Percentiles rank a stretch among this genome's conserved stretches.
Evolutionary conservation across 2,888 invertebrate genomes (phyloP).

Genomic region (Morinoia aosen): DNA sequence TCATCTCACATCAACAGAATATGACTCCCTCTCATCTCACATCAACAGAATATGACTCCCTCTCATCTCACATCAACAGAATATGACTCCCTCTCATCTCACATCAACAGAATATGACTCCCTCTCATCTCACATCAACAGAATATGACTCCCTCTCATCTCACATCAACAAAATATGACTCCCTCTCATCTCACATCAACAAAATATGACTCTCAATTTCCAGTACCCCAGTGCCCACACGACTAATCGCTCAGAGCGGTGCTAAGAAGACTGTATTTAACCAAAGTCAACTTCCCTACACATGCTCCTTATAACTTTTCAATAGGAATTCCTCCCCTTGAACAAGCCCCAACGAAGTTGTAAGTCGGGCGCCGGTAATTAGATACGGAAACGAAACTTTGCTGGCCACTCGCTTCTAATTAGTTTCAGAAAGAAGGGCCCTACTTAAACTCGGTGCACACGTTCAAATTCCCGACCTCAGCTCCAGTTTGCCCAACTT

Average conservation of each 20-base stretch:
- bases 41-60: too few relatives aligned
- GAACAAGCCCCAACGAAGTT: conserved; percentile 3
- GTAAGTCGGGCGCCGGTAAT: conserved; percentile 26
- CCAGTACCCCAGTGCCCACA: neutral
- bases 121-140: too few relatives aligned
- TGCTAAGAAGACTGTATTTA: neutral
- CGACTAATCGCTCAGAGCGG: neutral
- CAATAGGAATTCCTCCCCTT: neutral
- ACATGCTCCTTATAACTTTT: neutral
- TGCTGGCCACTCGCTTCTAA: neutral
- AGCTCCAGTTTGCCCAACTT: neutral
- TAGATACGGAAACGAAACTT: conserved; percentile 30
- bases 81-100: too few relatives aligned
- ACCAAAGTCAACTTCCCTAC: neutral
- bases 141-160: too few relatives aligned
- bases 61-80: too few relatives aligned
- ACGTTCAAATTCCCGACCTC: neutral
- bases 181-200: neutral
- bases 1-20: too few relatives aligned
- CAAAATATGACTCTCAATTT: neutral
- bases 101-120: too few relatives aligned
- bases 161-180: too few relatives aligned
- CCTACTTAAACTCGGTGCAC: conserved; percentile 16
- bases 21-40: too few relatives aligned
- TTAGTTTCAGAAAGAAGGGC: conserved; percentile 14